These are phyloP conservation scores for Gymnocypris eckloni DNA, from an alignment of 2,797 vertebrate species.

Conservation along the genomic window DNA sequence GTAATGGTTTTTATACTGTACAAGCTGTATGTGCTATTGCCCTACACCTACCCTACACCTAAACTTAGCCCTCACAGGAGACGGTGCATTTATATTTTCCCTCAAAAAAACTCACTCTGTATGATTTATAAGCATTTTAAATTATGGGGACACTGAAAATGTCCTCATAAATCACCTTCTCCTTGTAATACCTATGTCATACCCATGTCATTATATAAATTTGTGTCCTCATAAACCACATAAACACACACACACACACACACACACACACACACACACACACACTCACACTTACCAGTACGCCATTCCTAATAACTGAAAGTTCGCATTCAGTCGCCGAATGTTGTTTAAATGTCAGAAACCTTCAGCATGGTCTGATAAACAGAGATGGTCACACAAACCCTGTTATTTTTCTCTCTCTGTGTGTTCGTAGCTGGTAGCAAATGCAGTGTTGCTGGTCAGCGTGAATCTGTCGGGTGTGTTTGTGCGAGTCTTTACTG, in stretches of 20 bases:
- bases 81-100: no score
- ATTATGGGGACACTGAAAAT: no score
- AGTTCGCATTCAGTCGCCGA: constrained; percentile 56
- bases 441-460: constrained; percentile 91
- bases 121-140: no score
- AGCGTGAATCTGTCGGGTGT: constrained; percentile 94
- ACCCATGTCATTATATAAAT: no score
- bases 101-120: no score
- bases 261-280: not conserved
- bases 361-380: constrained; percentile 46
- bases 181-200: no score
- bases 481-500: constrained; percentile 92
- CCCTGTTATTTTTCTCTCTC: constrained; percentile 18
- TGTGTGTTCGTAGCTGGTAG: constrained; percentile 84
- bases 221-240: no score
- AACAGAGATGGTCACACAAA: constrained; percentile 56
- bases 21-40: no score
- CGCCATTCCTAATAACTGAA: constrained; percentile 24
- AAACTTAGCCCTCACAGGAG: no score
- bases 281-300: not conserved
- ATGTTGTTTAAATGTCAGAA: constrained; percentile 65
- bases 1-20: no score
- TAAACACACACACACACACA: not conserved
- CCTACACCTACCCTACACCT: no score
- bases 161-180: no score